Base-by-base conservation (phyloP, 2,113 vertebrate species). In the Phoxinus phoxinus region DNA sequence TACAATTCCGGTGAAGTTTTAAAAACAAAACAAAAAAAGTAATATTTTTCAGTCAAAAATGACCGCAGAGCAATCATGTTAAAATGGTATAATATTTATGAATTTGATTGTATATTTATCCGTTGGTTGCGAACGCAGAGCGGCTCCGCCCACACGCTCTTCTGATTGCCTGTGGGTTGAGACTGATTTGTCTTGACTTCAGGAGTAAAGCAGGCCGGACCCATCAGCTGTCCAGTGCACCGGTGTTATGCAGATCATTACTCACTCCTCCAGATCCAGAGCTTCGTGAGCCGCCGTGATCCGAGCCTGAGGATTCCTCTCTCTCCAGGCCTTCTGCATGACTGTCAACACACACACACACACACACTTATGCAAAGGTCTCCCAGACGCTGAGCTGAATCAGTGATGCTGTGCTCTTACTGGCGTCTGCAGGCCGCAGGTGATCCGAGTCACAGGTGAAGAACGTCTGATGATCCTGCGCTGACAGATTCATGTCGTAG, bases 401-500 rank as follows among this genome's bases (percentile, higher is more conserved):
- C 9, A 8, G 12, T 75, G 2, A 75, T 17, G 44, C 37, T 58
- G 41, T 41, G 69, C 21, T 32, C 97, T 95, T 95, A 99, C 98
- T 99, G 86, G 97, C 97, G 4, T 99, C 98, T 72, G 98, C 96
- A 3, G 98, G 98, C 19, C 98, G 95, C 65, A 99, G 93, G 91
- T 99, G 97, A 92, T 99, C 98, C 0, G 98, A 97, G 91, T 99
- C 98, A 88, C 98, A 99, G 0, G 98, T 99, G 37, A 99, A 99
- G 94, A 99, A 99, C 0, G 98, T 99, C 93, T 99, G 98, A 89
- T 99, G 98, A 90, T 99, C 98, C 85, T 99, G 98, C 0, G 98
- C 98, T 0, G 98, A 99, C 90, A 99, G 94, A 94, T 99, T 99
- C 98, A 99, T 99, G 90, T 99, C 98, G n/a, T 99, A 99, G 89